phyloP scores from a whole-genome alignment of 2,113 vertebrate species.

The Eurystomus gularis region DNA sequence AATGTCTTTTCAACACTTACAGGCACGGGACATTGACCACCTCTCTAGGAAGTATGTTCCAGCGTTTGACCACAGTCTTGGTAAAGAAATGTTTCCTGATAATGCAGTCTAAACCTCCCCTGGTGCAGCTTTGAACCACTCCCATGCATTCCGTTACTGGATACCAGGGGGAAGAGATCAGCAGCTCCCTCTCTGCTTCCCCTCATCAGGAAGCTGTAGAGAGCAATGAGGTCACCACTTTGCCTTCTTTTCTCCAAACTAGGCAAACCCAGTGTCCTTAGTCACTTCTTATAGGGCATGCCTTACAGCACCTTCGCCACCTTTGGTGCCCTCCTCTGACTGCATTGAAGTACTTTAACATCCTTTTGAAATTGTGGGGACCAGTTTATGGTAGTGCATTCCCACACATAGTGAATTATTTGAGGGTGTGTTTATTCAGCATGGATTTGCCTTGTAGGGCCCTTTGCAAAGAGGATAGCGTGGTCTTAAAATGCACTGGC shows the following conservation, averaged over 20 bases:
- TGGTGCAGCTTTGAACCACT: background rate
- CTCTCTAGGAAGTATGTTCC: background rate
- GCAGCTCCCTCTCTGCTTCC: background rate
- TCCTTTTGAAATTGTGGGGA: background rate
- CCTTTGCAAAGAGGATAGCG: background rate
- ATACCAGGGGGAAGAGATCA: background rate
- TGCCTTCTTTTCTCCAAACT: background rate
- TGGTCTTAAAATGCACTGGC: background rate
- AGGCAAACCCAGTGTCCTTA: background rate
- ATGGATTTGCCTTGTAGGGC: background rate
- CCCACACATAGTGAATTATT: background rate
- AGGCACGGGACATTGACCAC: background rate
- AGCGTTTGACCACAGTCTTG: background rate
- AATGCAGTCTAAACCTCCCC: background rate
- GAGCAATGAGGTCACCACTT: background rate
- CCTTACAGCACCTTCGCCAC: background rate
- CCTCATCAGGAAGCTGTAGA: background rate
- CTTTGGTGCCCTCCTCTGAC: background rate
- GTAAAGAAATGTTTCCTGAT: background rate
- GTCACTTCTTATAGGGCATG: rapidly evolving
- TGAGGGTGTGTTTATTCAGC: background rate
- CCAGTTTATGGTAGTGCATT: background rate
- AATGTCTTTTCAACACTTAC: background rate
- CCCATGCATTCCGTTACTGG: rapidly evolving
- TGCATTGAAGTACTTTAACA: background rate